A percentile compares a stretch with the other conserved stretches of the same genome.
phyloP scores from a whole-genome alignment of 2,797 vertebrate species.

The Pangasius larnaudii region DNA sequence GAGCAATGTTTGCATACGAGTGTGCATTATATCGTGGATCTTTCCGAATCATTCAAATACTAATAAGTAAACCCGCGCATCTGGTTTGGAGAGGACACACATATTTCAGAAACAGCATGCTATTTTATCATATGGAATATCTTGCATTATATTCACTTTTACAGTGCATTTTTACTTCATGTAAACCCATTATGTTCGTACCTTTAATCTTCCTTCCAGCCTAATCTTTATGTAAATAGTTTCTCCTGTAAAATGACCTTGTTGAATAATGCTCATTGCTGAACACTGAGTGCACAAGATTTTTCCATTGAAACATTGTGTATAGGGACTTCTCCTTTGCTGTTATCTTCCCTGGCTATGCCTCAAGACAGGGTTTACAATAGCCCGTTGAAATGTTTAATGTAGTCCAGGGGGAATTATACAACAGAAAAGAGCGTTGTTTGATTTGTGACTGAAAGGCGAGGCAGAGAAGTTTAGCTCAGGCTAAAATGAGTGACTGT shows the following conservation, averaged over 20 bases:
- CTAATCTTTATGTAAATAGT: constrained; percentile 34
- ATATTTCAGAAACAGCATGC: background rate
- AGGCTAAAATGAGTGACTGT: constrained; percentile 38
- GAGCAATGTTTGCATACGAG: background rate
- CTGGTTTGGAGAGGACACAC: background rate
- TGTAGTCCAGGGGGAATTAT: constrained; percentile 45
- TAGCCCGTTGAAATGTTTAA: constrained; percentile 56
- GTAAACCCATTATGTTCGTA: constrained; percentile 5
- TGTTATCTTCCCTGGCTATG: constrained; percentile 46
- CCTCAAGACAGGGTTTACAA: constrained; percentile 54
- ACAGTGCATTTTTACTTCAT: background rate
- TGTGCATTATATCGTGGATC: background rate
- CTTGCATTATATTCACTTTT: background rate
- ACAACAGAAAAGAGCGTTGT: constrained; percentile 53
- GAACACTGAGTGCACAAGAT: constrained; percentile 33
- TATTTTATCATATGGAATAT: background rate
- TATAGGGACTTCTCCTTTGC: constrained; percentile 29
- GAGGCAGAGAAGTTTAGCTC: constrained; percentile 36
- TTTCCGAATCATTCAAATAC: background rate
- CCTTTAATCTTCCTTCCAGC: constrained; percentile 23
- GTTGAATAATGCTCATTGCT: constrained; percentile 26
- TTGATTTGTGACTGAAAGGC: constrained; percentile 58
- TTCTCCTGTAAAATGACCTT: constrained; percentile 31
- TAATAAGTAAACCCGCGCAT: background rate
- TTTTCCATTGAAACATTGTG: constrained; percentile 40